phyloP scores from a whole-genome alignment of 1,140 invertebrate species.

The Aphaenogaster rudis region DNA sequence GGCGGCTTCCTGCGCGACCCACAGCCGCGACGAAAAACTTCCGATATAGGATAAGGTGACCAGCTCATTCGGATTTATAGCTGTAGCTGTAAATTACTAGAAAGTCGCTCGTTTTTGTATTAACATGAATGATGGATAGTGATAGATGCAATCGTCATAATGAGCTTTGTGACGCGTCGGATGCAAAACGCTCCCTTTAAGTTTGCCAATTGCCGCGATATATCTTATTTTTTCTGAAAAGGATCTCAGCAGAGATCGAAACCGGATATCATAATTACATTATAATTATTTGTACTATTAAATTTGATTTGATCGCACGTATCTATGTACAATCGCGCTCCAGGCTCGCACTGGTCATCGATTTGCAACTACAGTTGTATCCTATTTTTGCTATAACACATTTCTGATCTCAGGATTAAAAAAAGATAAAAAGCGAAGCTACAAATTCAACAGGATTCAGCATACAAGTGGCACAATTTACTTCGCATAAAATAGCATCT shows the following conservation, averaged over 20 bases:
- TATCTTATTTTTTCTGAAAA: no score
- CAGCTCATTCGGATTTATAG: neutral
- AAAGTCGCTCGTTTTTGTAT: neutral
- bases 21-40: conserved; percentile 7
- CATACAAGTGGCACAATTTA: no score
- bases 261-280: no score
- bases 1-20: conserved; percentile 26
- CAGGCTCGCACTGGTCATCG: no score
- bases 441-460: neutral
- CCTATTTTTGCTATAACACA: neutral
- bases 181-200: neutral
- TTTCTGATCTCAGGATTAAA: neutral
- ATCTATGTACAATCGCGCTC: no score
- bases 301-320: no score
- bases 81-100: neutral
- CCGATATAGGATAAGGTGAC: neutral
- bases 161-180: neutral
- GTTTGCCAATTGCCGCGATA: neutral
- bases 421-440: neutral
- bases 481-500: neutral
- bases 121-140: neutral
- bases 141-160: neutral
- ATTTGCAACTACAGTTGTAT: no score
- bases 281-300: no score
- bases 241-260: no score